Evolutionary conservation across 2,113 vertebrate genomes (phyloP), one percentile per base, ranked within the genome.

Genomic region (Oophaga pumilio): DNA sequence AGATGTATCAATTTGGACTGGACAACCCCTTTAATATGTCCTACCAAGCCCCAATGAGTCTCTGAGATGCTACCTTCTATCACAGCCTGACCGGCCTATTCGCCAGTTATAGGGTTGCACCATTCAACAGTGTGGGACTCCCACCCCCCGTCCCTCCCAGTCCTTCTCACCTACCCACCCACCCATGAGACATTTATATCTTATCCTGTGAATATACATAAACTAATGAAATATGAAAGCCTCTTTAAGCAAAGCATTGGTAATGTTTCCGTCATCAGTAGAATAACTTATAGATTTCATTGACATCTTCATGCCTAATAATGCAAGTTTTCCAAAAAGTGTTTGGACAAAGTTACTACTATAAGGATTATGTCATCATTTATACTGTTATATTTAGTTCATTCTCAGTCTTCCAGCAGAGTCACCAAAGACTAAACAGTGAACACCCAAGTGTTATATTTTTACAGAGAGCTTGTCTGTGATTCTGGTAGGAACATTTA

Each of bases 401-500:
- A 24, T 68, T 68, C 11, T 68, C 33, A 66, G 60, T 22, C 15
- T 82, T 52, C 80, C 62, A 68, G 49, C 49, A 82, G 18, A 82
- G 43, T 68, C 62, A 53, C 81, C 18, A 68, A 83, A 69, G 49
- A 66, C 80, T 82, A 82, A 66, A 68, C 49, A 83, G 62, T 83
- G 81, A 83, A 83, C 62, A 68, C 11, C 62, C 43, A 68, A 69
- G 64, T 52, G 64, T 83, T 84, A 56, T 12, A 84, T 84, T 73
- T 84, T 73, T 73, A 57, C 20, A 76, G 52, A 76, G 62, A n/a
- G 28, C 71, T 80, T 50, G 14, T 2, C 80, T 87, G 66, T 81
- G 78, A 87, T 82, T 53, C 68, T 87, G 79, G 82, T 76, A 82
- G 68, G 60, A 87, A 74, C 66, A 82, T 73, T 87, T 87, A 74